Evolutionary conservation across 2,888 invertebrate species (phyloP).

Genomic region (Campopleginae sp.): DNA sequence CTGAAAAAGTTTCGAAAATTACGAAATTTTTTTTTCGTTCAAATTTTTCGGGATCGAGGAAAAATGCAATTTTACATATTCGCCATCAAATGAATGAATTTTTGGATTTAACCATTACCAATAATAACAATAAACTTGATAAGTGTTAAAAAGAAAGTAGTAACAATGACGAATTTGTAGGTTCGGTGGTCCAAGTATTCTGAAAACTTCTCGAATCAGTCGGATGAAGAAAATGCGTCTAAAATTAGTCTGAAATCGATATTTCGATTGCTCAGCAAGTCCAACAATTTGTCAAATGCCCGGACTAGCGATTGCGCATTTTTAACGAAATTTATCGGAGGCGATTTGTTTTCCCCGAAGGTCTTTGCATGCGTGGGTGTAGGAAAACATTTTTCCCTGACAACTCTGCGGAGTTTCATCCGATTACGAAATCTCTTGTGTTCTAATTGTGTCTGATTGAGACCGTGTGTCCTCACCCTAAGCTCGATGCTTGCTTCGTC

Average conservation of each 20-base stretch:
- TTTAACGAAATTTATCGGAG: neutral
- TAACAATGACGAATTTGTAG: neutral
- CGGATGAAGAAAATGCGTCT: neutral
- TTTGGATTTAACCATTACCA: too few species aligned
- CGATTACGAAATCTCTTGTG: neutral
- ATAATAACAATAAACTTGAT: too few species aligned
- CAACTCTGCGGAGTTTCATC: neutral
- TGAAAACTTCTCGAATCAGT: neutral
- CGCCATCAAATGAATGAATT: too few species aligned
- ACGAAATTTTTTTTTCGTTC: too few species aligned
- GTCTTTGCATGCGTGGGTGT: neutral
- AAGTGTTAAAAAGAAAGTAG: neutral
- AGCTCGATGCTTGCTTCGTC: neutral
- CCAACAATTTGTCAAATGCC: neutral
- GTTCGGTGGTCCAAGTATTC: neutral
- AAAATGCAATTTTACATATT: too few species aligned
- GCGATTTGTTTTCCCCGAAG: neutral
- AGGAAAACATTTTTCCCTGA: neutral
- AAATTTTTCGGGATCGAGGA: too few species aligned
- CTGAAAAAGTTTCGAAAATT: too few species aligned
- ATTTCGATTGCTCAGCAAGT: neutral
- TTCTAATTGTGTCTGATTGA: constrained; percentile 17
- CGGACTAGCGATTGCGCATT: neutral
- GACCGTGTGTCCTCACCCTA: constrained; percentile 2
- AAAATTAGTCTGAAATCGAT: neutral